Percentiles rank a stretch among this genome's conserved stretches.
These are phyloP conservation scores for Tachycineta bicolor DNA, from an alignment of 2,113 vertebrate genomes.

Conservation along the genomic window DNA sequence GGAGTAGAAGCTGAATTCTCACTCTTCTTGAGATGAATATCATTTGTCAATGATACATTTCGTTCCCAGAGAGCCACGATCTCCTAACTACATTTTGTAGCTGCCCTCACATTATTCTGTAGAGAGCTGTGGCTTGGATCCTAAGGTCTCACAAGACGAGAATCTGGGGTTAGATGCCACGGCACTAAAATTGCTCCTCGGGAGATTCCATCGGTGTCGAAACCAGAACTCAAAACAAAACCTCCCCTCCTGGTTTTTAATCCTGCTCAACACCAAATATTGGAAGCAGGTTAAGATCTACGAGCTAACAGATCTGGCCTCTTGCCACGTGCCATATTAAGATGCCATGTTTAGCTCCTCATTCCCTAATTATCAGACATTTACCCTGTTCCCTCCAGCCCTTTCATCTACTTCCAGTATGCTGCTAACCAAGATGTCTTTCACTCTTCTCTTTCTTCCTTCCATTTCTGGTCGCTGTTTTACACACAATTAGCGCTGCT, in stretches of 20 bases:
- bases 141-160: background rate
- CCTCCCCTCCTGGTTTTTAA: slow-evolving; percentile 5
- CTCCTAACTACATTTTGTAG: background rate
- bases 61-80: background rate
- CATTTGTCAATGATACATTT: background rate
- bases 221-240: background rate
- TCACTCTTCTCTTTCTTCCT: background rate
- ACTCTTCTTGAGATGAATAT: background rate
- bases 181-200: background rate
- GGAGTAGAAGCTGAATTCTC: background rate
- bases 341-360: slow-evolving; percentile 49
- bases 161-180: background rate
- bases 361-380: background rate
- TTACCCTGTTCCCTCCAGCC: slow-evolving; percentile 5
- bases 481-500: background rate
- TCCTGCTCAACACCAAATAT: background rate
- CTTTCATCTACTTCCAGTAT: background rate
- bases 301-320: slow-evolving; percentile 22
- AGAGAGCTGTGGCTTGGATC: background rate
- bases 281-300: slow-evolving; percentile 17
- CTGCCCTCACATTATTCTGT: background rate
- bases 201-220: background rate
- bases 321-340: background rate
- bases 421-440: background rate
- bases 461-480: background rate